Base-by-base conservation (phyloP, 1,140 invertebrate genomes). In the Sycophaga agraensis region DNA sequence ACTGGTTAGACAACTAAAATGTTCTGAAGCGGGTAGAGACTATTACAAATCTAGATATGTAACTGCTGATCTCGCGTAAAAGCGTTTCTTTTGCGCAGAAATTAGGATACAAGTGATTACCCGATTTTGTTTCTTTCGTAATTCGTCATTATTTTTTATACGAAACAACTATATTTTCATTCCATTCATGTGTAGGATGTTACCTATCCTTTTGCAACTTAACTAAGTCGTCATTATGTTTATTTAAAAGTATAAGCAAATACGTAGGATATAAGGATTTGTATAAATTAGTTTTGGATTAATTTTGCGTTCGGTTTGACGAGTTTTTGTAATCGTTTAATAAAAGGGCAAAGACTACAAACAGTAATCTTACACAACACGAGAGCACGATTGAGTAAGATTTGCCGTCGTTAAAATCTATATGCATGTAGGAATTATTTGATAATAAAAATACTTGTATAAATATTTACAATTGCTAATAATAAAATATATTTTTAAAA, bases 401-500 rank as follows among this genome's bases (percentile, higher is more conserved):
- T 48, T 54, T 53, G 40, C 49, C 42, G 46, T 54, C 50, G 50
- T 54, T 1, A 40, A 46, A 49, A 46, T 56, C 8, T 24, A 45
- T 40, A 17, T 56, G 19, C 59, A 56, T 50, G 37, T 50, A 42
- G 24, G 12, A 56, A 24, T 54, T 54, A 55, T 49, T 39, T 39
- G 35, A 55, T 49, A 49, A 62, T 50, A 6, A 9, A 55, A 55
- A 48, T 31, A 34, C 54, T 50, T 62, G 59, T 62, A 62, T 62
- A 62, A 62, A 62, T 37, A 2, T 39, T 53, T 46, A 37, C 50
- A 50, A 61, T 48, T 54, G 22, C 51, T 55, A 56, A 48, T 56
- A 62, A 62, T 55, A 64, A n/a, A 54, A 64, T 64, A 64, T 59
- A 54, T 60, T 59, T 59, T 55, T 55, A 59, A 64, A 64, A 55